Evolutionary conservation across 2,888 invertebrate species (phyloP), one percentile per base, ranked within the genome.

Genomic region (Napeogenes sylphis): DNA sequence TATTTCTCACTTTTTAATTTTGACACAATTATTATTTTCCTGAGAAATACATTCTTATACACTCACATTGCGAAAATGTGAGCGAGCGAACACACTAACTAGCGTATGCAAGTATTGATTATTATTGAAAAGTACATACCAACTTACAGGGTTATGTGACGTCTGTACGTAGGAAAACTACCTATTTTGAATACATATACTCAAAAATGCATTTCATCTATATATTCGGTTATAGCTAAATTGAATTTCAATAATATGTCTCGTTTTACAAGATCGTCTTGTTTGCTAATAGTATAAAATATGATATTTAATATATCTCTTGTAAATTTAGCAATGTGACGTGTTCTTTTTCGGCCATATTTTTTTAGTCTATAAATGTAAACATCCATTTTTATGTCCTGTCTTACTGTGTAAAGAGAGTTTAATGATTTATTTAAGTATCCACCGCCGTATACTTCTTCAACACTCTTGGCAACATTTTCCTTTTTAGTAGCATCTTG

Each of bases 321-420:
- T 10, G 85, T 87, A 58, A 68, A 65, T 4, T 70, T 62, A 14
- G 73, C 73, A 46, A 86, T 81, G 46, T 73, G 74, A 5, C 54
- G 65, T 38, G 45, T 71, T 45, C 53, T 10, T 2, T 73, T 70
- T 55, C 69, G 71, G 2, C 81, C 85, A 51, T 75, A 86, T 61
- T 63, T 72, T 61, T 75, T 82, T 5, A 86, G 69, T 12, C 70
- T 51, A 65, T 80, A 81, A 64, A 86, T 72, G 65, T 85, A 88
- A 59, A 79, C 74, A 47, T 84, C 83, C 71, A 87, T 73, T 72
- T 75, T 77, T 30, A 69, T 66, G 42, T 78, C 77, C 38, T 79
- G 71, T 4, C 63, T 56, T 2, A 67, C 45, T 8, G 63, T 71
- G 65, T 75, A 87, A 45, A 87, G 75, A 4, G 73, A 63, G 64